Percentiles rank a stretch among this genome's conserved stretches.
These are phyloP conservation scores for Acanthaster planci DNA, from an alignment of 35 echinoderm and acorn worm species.

Conservation along the genomic window DNA sequence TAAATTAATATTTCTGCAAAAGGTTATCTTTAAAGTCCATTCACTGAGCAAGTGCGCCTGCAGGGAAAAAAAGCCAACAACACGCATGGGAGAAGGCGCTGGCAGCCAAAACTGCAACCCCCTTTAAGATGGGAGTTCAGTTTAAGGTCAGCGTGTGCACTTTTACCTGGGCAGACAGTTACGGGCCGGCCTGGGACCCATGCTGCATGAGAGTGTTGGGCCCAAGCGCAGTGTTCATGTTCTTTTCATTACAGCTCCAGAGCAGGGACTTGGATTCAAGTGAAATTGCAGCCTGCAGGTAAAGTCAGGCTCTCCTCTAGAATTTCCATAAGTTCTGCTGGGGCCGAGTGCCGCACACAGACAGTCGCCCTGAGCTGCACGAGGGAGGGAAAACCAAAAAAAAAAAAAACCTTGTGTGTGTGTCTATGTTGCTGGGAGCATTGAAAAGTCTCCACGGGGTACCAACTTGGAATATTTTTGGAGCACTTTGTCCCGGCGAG, in stretches of 20 bases:
- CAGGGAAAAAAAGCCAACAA: neutral
- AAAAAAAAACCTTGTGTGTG: neutral
- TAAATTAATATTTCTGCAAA: neutral
- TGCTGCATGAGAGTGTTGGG: too few species aligned
- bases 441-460: conserved; percentile 1
- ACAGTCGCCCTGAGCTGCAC: neutral
- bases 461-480: neutral
- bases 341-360: neutral
- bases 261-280: neutral
- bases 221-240: too few species aligned
- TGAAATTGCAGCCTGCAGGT: neutral
- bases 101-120: neutral
- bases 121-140: neutral
- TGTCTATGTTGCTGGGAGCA: neutral
- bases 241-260: neutral
- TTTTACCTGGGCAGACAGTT: neutral
- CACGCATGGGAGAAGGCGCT: neutral
- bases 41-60: neutral
- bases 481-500: neutral
- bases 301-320: neutral
- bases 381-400: neutral
- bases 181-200: too few species aligned
- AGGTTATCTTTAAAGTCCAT: neutral
- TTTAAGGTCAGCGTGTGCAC: conserved; percentile 7
- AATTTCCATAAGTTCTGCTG: neutral